Evolutionary conservation across 1,140 invertebrate genomes (phyloP).

Genomic region (Aleiodes sp.): DNA sequence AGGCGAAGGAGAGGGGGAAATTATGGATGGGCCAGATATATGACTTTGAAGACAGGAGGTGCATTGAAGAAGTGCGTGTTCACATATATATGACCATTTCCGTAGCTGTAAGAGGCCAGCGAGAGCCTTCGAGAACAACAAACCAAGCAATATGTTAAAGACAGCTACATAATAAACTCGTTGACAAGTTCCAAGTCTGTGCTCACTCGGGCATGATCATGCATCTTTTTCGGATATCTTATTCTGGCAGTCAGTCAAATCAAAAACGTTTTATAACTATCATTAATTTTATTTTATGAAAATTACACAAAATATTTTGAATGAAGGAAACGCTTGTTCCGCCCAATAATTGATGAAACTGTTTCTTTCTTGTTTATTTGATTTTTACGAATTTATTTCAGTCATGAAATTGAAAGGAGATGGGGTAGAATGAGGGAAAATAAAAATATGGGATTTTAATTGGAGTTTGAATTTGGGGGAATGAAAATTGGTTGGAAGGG

Average conservation of each 20-base stretch:
- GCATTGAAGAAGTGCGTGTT: conserved; percentile 15
- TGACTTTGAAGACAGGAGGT: conserved; percentile 8
- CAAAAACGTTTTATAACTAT: background rate
- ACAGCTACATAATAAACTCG: conserved; percentile 29
- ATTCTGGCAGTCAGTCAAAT: conserved; percentile 6
- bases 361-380: no score
- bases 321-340: no score
- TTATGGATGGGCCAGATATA: conserved; percentile 14
- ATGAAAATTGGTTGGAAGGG: no score
- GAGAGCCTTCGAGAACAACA: conserved; percentile 7
- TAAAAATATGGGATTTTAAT: no score
- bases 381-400: no score
- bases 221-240: conserved; percentile 6
- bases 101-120: background rate
- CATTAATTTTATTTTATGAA: background rate
- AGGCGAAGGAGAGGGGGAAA: background rate
- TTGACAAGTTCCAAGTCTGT: conserved; percentile 35
- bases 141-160: background rate
- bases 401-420: no score
- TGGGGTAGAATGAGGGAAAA: no score
- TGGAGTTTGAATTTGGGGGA: no score
- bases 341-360: no score
- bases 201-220: conserved; percentile 20
- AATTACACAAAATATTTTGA: background rate
- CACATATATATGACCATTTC: background rate